Base-by-base conservation (phyloP, 2,888 invertebrate genomes). In the Drosophila colorata region DNA sequence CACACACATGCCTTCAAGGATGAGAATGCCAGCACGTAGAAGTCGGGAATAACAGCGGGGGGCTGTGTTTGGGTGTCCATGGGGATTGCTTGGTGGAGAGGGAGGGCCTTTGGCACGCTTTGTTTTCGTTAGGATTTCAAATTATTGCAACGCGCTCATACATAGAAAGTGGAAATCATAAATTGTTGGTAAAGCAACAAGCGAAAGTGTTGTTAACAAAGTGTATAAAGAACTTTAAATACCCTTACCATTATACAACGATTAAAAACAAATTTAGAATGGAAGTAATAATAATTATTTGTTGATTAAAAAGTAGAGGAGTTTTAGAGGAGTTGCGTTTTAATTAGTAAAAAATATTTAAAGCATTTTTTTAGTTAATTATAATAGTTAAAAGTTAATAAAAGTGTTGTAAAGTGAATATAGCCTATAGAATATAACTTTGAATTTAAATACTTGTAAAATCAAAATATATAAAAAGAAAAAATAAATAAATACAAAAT, bases 161-260 rank as follows among this genome's bases (percentile, higher is more conserved):
- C 63, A 72, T 53, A 51, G 61, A 68, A 78, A 78, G 61, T 75
- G 72, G 46, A 66, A 73, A 70, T 67, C 68, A 80, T 74, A 80
- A 80, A 81, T 74, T 74, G 55, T 47, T 51, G 38, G 28, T 18
- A 53, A 43, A 49, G 57, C 46, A 67, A 63, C 69, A 59, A 41
- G 40, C 43, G 56, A 23, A 11, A n/a, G 13, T 2, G 0, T 40
- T 11, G 16, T 4, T 9, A 38, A 49, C 4, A 9, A 3, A 25
- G 4, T 8, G 7, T 18, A 5, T 0, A 18, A 8, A 20, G 37
- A 40, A 56, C 37, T 23, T 11, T n/a, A 4, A 37, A 57, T 47
- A 25, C 56, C 7, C 52, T 55, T 2, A 9, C 8, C 28, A 9
- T 14, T 37, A 2, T 14, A 8, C 7, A 3, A 7, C 1, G 0